Evolutionary conservation across 2,797 vertebrate species (phyloP).

Genomic region (Paguma larvata): DNA sequence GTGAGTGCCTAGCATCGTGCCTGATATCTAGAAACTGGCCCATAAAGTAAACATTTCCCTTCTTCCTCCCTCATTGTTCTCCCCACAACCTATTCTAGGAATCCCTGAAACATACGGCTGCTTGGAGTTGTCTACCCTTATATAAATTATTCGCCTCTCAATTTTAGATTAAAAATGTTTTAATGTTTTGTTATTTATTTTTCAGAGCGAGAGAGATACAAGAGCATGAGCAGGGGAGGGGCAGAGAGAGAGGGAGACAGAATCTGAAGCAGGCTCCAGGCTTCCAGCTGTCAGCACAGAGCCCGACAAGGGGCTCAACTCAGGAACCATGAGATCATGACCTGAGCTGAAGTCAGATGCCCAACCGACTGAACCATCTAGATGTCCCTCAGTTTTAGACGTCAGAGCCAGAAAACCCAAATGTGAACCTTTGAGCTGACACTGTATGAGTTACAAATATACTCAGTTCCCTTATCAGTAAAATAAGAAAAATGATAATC

Average conservation of each 20-base stretch:
- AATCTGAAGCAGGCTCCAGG: too few species aligned
- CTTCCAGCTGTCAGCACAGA: too few species aligned
- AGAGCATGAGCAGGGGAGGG: too few species aligned
- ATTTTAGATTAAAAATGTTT: not conserved
- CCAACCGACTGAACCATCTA: too few species aligned
- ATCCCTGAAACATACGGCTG: not conserved
- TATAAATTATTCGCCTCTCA: not conserved
- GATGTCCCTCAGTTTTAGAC: not conserved
- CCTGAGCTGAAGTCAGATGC: too few species aligned
- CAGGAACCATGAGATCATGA: too few species aligned
- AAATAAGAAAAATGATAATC: not conserved
- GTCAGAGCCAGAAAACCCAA: slow-evolving; percentile 18
- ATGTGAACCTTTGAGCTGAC: not conserved
- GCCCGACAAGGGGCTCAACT: too few species aligned
- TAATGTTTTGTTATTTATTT: not conserved
- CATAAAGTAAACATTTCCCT: not conserved
- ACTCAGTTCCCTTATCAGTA: not conserved
- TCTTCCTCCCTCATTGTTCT: not conserved
- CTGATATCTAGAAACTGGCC: not conserved
- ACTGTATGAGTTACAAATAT: not conserved
- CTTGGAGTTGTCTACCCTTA: not conserved
- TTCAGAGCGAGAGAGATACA: too few species aligned
- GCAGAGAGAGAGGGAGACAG: too few species aligned
- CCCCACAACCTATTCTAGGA: not conserved
- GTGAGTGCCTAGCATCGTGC: too few species aligned